Evolutionary conservation across 2,113 vertebrate genomes (phyloP), one percentile per base, ranked within the genome.

Genomic region (Prunella himalayana): DNA sequence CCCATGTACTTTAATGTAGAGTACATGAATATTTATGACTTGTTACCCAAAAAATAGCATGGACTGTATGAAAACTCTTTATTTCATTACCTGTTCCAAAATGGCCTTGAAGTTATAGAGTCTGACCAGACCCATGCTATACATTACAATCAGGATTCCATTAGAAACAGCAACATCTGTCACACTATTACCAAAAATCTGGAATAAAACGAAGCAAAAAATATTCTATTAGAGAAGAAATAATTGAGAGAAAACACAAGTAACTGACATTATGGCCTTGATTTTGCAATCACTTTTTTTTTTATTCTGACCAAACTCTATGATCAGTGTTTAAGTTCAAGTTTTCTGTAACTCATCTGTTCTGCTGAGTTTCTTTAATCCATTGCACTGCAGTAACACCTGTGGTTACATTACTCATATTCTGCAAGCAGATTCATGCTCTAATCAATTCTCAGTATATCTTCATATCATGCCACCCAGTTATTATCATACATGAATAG

Each of bases 31-130:
- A 82, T 50, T 81, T 88, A 81, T 73, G 15, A 47, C 20, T 50
- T 66, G 6, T 47, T 88, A 44, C 18, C 56, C 53, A 13, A 81
- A 81, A 81, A 78, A 56, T 3, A 88, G n/a, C 31, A 57, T 9
- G 6, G 23, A 39, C 12, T 56, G 54, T 30, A 31, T 45, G 60
- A 88, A 81, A 95, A 91, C 27, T 82, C 33, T 2, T 4, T 17
- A 65, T 82, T 95, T 90, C 31, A 47, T 96, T 98, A 99, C 99
- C 98, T 98, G 98, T 82, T 99, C 96, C 54, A 98, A 71, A 96
- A 99, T 99, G 92, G 98, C 97, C 92, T 99, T 98, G 96, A 99
- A 99, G 97, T 98, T 99, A 95, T 99, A 99, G 28, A 99, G 98
- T 93, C 98, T 99, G 92, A 99, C 98, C 86, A 98, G 97, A 90